A percentile compares a stretch with the other conserved stretches of the same genome.
Evolutionary conservation across 1,140 invertebrate species (phyloP).

Genomic region (Magallana angulata): DNA sequence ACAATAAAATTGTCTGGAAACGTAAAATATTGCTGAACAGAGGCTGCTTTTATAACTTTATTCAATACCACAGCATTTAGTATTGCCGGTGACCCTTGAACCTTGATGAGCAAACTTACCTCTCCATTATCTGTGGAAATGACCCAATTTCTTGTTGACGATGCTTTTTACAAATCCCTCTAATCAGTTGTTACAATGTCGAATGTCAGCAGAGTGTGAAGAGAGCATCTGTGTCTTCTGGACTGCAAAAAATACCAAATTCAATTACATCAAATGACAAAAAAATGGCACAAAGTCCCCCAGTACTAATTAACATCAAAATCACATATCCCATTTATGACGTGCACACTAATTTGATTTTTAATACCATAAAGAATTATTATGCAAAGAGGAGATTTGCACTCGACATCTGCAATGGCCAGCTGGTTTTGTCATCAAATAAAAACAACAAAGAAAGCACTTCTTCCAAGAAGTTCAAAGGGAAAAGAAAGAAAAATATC

Average conservation of each 20-base stretch:
- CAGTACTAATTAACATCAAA: constrained; percentile 32
- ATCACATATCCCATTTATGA: constrained; percentile 32
- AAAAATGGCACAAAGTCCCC: not conserved
- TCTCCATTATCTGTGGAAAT: not conserved
- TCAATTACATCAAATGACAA: constrained; percentile 23
- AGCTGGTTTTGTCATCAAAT: not conserved
- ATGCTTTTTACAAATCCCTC: not conserved
- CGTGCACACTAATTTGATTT: constrained; percentile 36
- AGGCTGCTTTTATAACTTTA: no score
- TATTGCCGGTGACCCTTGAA: not conserved
- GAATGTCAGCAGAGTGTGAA: not conserved
- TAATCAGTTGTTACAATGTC: not conserved
- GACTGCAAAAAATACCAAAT: constrained; percentile 14
- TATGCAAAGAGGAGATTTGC: constrained; percentile 15
- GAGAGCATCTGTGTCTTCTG: not conserved
- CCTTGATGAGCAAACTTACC: constrained; percentile 15
- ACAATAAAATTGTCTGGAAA: no score
- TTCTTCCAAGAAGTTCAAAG: not conserved
- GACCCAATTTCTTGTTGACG: not conserved
- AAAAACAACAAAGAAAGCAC: not conserved
- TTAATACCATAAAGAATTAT: constrained; percentile 38
- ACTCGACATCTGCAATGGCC: not conserved
- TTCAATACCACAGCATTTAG: no score
- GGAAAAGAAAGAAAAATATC: not conserved
- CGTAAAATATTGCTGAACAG: no score